Evolutionary conservation across 2,797 vertebrate species (phyloP).

Genomic region (Molossus alvarezi): DNA sequence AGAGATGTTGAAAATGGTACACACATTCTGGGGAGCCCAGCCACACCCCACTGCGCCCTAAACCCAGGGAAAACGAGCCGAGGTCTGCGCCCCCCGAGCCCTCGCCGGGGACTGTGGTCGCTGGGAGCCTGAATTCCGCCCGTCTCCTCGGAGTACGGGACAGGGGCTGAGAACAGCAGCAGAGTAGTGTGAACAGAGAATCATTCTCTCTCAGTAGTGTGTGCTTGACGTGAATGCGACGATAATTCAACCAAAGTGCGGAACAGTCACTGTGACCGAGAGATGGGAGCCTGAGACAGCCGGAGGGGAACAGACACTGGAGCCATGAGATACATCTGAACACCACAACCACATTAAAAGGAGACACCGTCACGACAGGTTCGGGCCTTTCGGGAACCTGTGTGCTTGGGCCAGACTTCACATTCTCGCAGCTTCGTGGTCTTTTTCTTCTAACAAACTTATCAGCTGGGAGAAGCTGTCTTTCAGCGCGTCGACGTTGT

Average conservation of each 20-base stretch:
- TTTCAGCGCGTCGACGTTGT: conserved; percentile 95
- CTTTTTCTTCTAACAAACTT: conserved; percentile 96
- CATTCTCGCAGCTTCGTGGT: conserved; percentile 95
- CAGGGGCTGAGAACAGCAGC: conserved; percentile 26
- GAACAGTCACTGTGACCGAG: conserved; percentile 82
- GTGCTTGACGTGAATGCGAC: conserved; percentile 84
- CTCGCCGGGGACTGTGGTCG: conserved; percentile 69
- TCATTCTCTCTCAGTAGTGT: conserved; percentile 90
- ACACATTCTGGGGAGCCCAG: neutral
- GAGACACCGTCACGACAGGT: conserved; percentile 82
- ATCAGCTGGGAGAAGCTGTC: conserved; percentile 97
- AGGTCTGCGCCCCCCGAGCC: conserved; percentile 65
- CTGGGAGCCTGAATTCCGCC: conserved; percentile 67
- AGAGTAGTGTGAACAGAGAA: conserved; percentile 88
- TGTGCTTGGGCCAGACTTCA: conserved; percentile 89
- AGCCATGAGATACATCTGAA: conserved; percentile 79
- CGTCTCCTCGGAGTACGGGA: conserved; percentile 59
- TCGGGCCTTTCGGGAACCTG: conserved; percentile 76
- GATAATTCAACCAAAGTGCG: conserved; percentile 85
- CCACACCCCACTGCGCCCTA: neutral
- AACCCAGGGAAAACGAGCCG: conserved; percentile 46
- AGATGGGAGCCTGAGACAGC: conserved; percentile 68
- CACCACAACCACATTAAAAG: conserved; percentile 83
- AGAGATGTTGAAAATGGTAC: conserved; percentile 33
- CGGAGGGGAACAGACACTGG: conserved; percentile 74